Evolutionary conservation across 2,113 vertebrate genomes (phyloP).

Genomic region (Hiodon tergisus): DNA sequence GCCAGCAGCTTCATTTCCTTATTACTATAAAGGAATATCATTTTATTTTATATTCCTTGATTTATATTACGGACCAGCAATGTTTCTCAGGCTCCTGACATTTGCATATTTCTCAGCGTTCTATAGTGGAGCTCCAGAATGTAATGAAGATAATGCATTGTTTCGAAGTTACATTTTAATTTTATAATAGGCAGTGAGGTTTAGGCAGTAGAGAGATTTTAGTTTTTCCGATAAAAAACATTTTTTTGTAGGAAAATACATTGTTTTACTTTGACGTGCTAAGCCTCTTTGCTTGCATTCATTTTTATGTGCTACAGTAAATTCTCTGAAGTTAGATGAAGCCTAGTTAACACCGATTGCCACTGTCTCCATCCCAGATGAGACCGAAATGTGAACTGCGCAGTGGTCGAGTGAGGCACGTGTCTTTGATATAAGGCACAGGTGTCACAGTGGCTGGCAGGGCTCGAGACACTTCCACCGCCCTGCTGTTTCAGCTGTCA

Average conservation of each 20-base stretch:
- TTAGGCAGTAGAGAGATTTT: too few species aligned
- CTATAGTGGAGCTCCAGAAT: neutral
- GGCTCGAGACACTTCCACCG: neutral
- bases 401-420: too few species aligned
- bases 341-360: neutral
- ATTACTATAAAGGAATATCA: too few species aligned
- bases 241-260: too few species aligned
- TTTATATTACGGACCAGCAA: neutral
- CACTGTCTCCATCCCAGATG: neutral
- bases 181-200: too few species aligned
- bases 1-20: too few species aligned
- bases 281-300: too few species aligned
- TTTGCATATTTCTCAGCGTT: neutral
- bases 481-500: conserved; percentile 11
- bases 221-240: too few species aligned
- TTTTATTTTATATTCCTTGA: neutral
- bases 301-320: too few species aligned
- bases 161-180: too few species aligned
- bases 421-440: neutral
- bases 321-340: too few species aligned
- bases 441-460: neutral
- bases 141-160: neutral
- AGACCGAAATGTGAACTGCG: neutral
- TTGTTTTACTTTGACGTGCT: too few species aligned
- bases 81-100: neutral